Base-by-base conservation (phyloP, 2,888 invertebrate genomes). In the Theodoxus fluviatilis region DNA sequence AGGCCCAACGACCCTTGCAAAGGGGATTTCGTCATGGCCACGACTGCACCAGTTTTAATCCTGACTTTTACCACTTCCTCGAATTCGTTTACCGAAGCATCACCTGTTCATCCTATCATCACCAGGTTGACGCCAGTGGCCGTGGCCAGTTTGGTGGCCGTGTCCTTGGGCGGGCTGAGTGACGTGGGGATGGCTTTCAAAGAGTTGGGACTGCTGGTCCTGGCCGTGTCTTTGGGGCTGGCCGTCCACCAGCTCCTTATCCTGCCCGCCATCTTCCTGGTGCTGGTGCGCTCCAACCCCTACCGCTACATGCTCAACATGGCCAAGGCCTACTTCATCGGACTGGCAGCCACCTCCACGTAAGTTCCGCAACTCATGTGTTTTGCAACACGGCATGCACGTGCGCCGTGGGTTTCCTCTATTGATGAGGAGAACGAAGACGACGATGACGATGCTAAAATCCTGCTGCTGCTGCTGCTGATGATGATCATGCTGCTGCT, bases 291-390 rank as follows among this genome's bases (percentile, higher is more conserved):
- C 12, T 72, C 75, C 37, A 83, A 83, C 73, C 84, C 84, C 0
- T 78, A 74, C 70, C 57, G 35, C 15, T 77, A 75, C 59, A 65
- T 81, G 6, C 28, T 78, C 2, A 71, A 70, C 6, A 75, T 80
- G 40, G 52, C 72, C 6, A 69, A 78, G 35, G 76, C 83, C 1
- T 81, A 79, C 76, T 63, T 82, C 65, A 78, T 82, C 6, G 79
- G 75, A 3, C 80, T 83, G 69, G 82, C 83, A 3, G 66, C 83
- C 1, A 78, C 81, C 0, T 79, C 80, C 76, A 78, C 81, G 84
- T 84, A 73, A 80, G 84, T 79, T 15, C 3, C 4, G 1, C 15
- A 3, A 52, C 35, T 28, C 15, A 9, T n/a, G 37, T 43, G 3
- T 35, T n/a, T n/a, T n/a, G n/a, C n/a, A n/a, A n/a, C n/a, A n/a